Conservation (phyloP, 2,113 vertebrate species). For the Erinaceus europaeus region DNA sequence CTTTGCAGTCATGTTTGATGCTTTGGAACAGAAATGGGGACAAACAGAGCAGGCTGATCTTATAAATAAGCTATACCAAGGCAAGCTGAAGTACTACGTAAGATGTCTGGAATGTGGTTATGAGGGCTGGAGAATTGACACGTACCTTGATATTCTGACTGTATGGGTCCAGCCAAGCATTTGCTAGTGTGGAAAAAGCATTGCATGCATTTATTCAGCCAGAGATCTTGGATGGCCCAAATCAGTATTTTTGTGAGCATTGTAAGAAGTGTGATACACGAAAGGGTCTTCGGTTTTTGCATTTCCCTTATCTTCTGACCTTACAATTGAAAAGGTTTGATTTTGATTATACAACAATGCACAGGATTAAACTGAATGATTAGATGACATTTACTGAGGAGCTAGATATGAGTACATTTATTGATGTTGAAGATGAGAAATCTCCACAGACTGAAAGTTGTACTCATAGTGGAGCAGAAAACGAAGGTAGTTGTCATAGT, state of each 20-base stretch:
- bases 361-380: slow-evolving; percentile 98
- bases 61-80: slow-evolving; percentile 89
- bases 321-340: slow-evolving; percentile 98
- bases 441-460: slow-evolving; percentile 99
- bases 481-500: slow-evolving; percentile 99
- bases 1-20: slow-evolving; percentile 99
- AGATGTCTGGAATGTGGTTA: slow-evolving; percentile 98
- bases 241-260: slow-evolving; percentile 99
- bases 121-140: slow-evolving; percentile 98
- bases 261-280: slow-evolving; percentile 99
- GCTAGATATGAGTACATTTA: slow-evolving; percentile 98
- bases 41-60: slow-evolving; percentile 93
- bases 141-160: slow-evolving; percentile 98
- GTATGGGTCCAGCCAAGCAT: slow-evolving; percentile 94
- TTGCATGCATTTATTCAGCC: slow-evolving; percentile 98
- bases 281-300: slow-evolving; percentile 97
- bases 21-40: slow-evolving; percentile 99
- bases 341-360: slow-evolving; percentile 99
- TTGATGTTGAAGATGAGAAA: slow-evolving; percentile 99
- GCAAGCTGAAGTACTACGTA: slow-evolving; percentile 99
- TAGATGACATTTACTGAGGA: slow-evolving; percentile 99
- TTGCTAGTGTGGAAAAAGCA: slow-evolving; percentile 92
- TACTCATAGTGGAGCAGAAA: slow-evolving; percentile 98
- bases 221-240: slow-evolving; percentile 96
- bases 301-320: slow-evolving; percentile 97